Evolutionary conservation across 2,888 invertebrate species (phyloP).

Genomic region (Cyclophora albipunctata): DNA sequence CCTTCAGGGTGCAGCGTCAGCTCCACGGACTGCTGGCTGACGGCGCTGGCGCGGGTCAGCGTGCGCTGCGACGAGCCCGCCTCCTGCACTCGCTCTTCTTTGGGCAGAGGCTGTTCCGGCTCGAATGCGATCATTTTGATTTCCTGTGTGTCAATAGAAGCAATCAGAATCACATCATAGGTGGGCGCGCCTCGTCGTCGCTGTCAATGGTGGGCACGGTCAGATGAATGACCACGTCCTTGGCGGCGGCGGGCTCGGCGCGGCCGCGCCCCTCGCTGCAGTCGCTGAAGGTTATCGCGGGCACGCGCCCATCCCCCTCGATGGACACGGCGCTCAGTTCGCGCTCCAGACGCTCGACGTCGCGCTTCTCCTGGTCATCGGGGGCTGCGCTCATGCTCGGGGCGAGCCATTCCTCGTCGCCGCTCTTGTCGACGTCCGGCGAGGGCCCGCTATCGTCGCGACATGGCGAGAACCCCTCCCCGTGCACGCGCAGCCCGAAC

Average conservation of each 20-base stretch:
- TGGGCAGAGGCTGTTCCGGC: conserved; percentile 54
- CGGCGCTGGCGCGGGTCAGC: conserved; percentile 75
- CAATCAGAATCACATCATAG: conserved; percentile 49
- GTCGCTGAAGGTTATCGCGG: conserved; percentile 68
- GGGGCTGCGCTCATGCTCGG: conserved; percentile 63
- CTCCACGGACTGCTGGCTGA: conserved; percentile 78
- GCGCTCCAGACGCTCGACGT: conserved; percentile 52
- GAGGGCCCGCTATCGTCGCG: conserved; percentile 45
- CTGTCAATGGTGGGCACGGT: conserved; percentile 64
- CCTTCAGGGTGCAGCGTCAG: conserved; percentile 69
- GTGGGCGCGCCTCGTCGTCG: conserved; percentile 67
- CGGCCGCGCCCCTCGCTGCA: conserved; percentile 55
- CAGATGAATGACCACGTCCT: conserved; percentile 52
- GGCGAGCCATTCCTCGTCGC: conserved; percentile 66
- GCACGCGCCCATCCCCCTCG: conserved; percentile 56
- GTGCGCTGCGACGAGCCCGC: conserved; percentile 66
- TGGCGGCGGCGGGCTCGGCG: conserved; percentile 45
- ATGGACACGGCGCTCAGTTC: conserved; percentile 51
- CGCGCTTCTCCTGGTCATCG: conserved; percentile 41
- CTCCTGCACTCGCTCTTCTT: conserved; percentile 52
- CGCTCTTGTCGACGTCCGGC: conserved; percentile 30
- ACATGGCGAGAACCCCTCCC: conserved; percentile 49
- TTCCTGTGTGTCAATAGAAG: conserved; percentile 24
- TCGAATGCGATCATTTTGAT: conserved; percentile 65
- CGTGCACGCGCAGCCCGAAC: conserved; percentile 53